Percentiles rank a stretch among this genome's conserved stretches.
phyloP scores from a whole-genome alignment of 2,888 invertebrate genomes.

The Junonia oenone region DNA sequence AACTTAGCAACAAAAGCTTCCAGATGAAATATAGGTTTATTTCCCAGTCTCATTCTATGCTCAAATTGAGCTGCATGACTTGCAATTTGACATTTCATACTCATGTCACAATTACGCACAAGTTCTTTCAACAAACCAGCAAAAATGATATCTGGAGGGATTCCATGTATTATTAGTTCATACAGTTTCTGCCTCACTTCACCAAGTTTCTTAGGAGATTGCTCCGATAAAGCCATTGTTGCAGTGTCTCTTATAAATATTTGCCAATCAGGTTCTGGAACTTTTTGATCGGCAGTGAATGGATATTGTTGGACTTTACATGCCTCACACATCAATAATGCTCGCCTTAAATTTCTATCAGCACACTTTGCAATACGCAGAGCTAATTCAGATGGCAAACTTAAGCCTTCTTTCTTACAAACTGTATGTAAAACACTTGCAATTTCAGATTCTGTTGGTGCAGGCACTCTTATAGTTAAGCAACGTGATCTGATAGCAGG shows the following conservation, averaged over 20 bases:
- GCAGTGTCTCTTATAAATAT: slow-evolving; percentile 92
- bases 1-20: slow-evolving; percentile 98
- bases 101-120: slow-evolving; percentile 93
- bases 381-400: slow-evolving; percentile 87
- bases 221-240: slow-evolving; percentile 90
- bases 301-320: slow-evolving; percentile 96
- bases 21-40: slow-evolving; percentile 96
- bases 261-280: slow-evolving; percentile 96
- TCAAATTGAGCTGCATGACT: slow-evolving; percentile 94
- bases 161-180: slow-evolving; percentile 95
- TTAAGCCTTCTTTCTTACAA: slow-evolving; percentile 90
- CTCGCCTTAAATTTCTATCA: slow-evolving; percentile 93
- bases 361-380: slow-evolving; percentile 87
- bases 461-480: slow-evolving; percentile 93
- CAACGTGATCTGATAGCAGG: slow-evolving; percentile 98
- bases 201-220: slow-evolving; percentile 89
- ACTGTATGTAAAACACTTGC: slow-evolving; percentile 82
- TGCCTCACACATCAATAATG: slow-evolving; percentile 95
- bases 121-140: slow-evolving; percentile 90
- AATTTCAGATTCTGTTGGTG: slow-evolving; percentile 90
- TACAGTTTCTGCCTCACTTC: slow-evolving; percentile 93
- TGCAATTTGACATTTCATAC: slow-evolving; percentile 91
- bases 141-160: slow-evolving; percentile 95
- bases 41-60: slow-evolving; percentile 94
- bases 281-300: slow-evolving; percentile 87